phyloP scores from a whole-genome alignment of 2,888 invertebrate genomes.

The Axea sp. region DNA sequence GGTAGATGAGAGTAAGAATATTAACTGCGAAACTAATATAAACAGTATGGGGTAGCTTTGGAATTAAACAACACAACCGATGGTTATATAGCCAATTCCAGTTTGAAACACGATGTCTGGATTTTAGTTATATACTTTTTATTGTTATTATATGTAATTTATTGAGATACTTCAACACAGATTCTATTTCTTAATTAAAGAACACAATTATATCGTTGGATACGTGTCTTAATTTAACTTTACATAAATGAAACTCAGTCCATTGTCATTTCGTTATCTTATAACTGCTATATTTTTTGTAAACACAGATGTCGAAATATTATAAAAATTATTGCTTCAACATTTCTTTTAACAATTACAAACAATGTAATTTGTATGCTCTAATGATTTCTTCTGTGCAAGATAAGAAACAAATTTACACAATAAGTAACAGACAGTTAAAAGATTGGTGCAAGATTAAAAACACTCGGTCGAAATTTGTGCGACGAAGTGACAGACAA shows the following conservation, averaged over 20 bases:
- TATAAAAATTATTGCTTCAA: too few relatives aligned
- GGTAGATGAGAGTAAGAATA: constrained; percentile 50
- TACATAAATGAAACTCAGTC: background rate
- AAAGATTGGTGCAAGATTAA: too few relatives aligned
- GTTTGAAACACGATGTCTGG: constrained; percentile 9
- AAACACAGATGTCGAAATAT: too few relatives aligned
- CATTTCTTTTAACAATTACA: too few relatives aligned
- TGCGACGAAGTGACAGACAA: constrained; percentile 56
- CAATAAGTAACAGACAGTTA: too few relatives aligned
- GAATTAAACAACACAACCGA: constrained; percentile 35
- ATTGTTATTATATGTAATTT: constrained; percentile 31
- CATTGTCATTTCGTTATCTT: too few relatives aligned
- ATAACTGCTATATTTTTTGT: too few relatives aligned
- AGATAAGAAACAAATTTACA: too few relatives aligned
- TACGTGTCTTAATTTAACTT: constrained; percentile 2
- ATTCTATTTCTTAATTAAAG: constrained; percentile 38
- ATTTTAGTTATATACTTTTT: constrained; percentile 34
- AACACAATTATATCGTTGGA: background rate
- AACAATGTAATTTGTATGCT: too few relatives aligned
- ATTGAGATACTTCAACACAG: constrained; percentile 20
- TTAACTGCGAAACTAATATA: constrained; percentile 53
- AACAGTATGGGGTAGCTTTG: constrained; percentile 47
- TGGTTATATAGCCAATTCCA: constrained; percentile 11
- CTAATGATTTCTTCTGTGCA: too few relatives aligned
- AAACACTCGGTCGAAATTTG: too few relatives aligned